Conservation (phyloP, 2,888 invertebrate genomes). For the Minunthozetes semirufus region DNA sequence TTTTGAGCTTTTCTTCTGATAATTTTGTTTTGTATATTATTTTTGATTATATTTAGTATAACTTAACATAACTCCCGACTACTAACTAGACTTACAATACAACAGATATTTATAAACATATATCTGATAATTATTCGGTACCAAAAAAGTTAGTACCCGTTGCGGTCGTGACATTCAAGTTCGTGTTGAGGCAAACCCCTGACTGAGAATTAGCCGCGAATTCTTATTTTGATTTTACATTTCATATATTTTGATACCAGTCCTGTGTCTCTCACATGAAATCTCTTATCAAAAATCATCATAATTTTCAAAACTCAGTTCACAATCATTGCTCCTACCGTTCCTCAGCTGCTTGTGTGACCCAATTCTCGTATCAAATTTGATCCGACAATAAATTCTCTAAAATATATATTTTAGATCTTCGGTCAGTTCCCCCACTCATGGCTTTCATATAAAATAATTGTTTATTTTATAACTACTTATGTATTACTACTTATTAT, state of each 20-base stretch:
- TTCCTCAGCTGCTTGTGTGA: no score
- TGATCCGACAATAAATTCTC: no score
- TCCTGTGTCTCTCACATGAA: neutral
- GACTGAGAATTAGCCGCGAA: slow-evolving; percentile 7
- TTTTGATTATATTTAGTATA: neutral
- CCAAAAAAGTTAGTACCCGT: slow-evolving; percentile 11
- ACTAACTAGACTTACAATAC: neutral
- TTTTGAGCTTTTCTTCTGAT: neutral
- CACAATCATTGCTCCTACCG: no score
- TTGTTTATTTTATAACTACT: no score
- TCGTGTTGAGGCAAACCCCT: neutral
- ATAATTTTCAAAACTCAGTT: no score
- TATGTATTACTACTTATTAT: no score
- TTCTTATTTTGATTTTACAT: no score
- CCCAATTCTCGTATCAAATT: no score
- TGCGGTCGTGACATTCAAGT: slow-evolving; percentile 3
- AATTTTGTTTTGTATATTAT: neutral
- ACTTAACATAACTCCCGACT: neutral
- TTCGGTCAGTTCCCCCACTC: no score
- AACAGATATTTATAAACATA: neutral
- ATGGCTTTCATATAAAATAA: no score
- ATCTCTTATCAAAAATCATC: neutral
- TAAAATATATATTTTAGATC: no score
- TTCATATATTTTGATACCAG: neutral
- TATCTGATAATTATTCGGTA: slow-evolving; percentile 4